phyloP scores from a whole-genome alignment of 2,888 invertebrate genomes.

The Megamerina dolium region DNA sequence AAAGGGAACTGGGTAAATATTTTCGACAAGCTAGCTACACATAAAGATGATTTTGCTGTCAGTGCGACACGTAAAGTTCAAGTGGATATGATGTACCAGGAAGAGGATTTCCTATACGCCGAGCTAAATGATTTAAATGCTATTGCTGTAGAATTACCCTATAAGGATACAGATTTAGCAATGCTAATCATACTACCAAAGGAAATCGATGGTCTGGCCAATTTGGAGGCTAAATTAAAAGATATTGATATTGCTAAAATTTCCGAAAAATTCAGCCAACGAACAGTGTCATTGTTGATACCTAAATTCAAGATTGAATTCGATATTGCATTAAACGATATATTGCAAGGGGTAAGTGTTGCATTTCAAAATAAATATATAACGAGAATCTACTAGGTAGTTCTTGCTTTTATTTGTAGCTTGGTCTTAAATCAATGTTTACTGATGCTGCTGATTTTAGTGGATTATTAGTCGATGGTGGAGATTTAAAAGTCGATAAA shows the following conservation, averaged over 20 bases:
- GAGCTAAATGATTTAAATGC: slow-evolving; percentile 25
- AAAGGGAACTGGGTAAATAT: slow-evolving; percentile 54
- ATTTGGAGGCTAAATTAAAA: slow-evolving; percentile 58
- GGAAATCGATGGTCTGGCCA: slow-evolving; percentile 58
- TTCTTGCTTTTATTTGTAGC: too few relatives aligned
- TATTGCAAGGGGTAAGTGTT: slow-evolving; percentile 58
- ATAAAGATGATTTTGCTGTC: too few relatives aligned
- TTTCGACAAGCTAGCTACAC: slow-evolving; percentile 59
- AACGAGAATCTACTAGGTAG: too few relatives aligned
- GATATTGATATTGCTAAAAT: slow-evolving; percentile 53
- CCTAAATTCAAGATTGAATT: slow-evolving; percentile 54
- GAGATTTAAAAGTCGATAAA: too few relatives aligned
- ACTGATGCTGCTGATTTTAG: too few relatives aligned
- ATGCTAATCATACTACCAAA: slow-evolving; percentile 72
- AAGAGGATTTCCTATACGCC: slow-evolving; percentile 26
- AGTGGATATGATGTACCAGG: slow-evolving; percentile 66
- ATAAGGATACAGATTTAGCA: slow-evolving; percentile 60
- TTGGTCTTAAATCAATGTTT: too few relatives aligned
- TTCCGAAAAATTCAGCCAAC: slow-evolving; percentile 52
- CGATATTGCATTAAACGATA: slow-evolving; percentile 56
- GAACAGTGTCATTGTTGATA: slow-evolving; percentile 51
- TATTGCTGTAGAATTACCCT: slow-evolving; percentile 59
- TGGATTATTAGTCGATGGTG: too few relatives aligned
- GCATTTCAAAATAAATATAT: too few relatives aligned
- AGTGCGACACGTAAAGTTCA: too few relatives aligned